Conservation (phyloP, 2,888 invertebrate genomes). For the Branchipolynoe longqiensis region DNA sequence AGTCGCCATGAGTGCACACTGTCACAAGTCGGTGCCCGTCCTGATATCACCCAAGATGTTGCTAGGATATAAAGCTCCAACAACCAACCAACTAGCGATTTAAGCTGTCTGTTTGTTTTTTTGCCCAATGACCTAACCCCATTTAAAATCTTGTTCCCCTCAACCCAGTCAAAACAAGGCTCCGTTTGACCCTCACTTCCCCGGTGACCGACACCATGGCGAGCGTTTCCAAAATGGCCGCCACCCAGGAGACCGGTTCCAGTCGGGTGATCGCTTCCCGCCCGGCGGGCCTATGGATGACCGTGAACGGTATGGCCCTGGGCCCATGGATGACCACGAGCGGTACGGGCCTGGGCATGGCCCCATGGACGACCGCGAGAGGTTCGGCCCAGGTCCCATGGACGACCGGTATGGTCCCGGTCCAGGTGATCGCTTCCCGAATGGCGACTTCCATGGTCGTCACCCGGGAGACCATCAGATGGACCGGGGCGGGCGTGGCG, state of each 20-base stretch:
- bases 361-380: constrained; percentile 37
- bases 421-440: constrained; percentile 32
- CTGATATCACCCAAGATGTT: no score
- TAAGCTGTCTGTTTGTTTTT: no score
- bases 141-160: no score
- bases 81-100: no score
- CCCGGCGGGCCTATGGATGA: constrained; percentile 17
- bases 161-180: constrained; percentile 16
- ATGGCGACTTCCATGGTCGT: constrained; percentile 46
- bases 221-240: constrained; percentile 33
- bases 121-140: no score
- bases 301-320: constrained; percentile 20
- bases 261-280: not conserved
- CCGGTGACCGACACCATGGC: constrained; percentile 27
- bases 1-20: no score
- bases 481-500: constrained; percentile 36
- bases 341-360: constrained; percentile 15
- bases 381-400: constrained; percentile 4
- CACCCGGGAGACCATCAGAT: constrained; percentile 50
- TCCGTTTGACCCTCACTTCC: constrained; percentile 31
- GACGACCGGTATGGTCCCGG: constrained; percentile 7
- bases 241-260: constrained; percentile 36
- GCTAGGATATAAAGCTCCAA: no score
- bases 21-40: no score
- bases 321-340: constrained; percentile 30